Evolutionary conservation across 2,113 vertebrate genomes (phyloP).

Genomic region (Brachyhypopomus gauderio): DNA sequence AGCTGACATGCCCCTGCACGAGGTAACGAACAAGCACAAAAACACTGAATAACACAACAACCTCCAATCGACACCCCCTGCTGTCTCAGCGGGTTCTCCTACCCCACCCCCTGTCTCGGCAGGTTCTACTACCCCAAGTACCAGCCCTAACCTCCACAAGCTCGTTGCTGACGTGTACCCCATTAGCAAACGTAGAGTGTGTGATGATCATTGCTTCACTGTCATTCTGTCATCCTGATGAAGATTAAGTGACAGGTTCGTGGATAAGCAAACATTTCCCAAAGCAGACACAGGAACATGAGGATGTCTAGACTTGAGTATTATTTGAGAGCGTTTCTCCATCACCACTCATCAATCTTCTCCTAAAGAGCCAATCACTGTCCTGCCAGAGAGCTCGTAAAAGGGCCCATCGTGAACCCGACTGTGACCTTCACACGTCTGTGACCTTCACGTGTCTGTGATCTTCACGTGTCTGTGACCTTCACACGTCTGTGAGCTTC

Average conservation of each 20-base stretch:
- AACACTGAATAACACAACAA: not conserved
- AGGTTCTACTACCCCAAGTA: too few relatives aligned
- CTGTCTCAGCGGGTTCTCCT: not conserved
- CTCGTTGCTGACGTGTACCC: not conserved
- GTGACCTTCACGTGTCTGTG: too few relatives aligned
- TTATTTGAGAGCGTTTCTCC: not conserved
- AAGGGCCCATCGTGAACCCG: too few relatives aligned
- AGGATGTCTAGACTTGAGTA: not conserved
- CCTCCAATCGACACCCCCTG: not conserved
- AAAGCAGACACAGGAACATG: not conserved
- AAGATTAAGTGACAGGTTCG: not conserved
- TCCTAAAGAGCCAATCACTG: too few relatives aligned
- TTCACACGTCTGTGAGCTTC: too few relatives aligned
- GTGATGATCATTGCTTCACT: not conserved
- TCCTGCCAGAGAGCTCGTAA: too few relatives aligned
- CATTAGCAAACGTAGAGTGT: not conserved
- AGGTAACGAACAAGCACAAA: not conserved
- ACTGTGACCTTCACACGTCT: too few relatives aligned
- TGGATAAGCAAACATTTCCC: not conserved
- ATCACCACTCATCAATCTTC: not conserved
- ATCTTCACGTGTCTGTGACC: too few relatives aligned
- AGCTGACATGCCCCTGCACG: not conserved
- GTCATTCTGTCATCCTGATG: not conserved
- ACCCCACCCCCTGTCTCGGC: not conserved
- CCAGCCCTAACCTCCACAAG: not conserved